These are phyloP conservation scores for Deilephila porcellus DNA, from an alignment of 2,888 invertebrate genomes.

Conservation along the genomic window DNA sequence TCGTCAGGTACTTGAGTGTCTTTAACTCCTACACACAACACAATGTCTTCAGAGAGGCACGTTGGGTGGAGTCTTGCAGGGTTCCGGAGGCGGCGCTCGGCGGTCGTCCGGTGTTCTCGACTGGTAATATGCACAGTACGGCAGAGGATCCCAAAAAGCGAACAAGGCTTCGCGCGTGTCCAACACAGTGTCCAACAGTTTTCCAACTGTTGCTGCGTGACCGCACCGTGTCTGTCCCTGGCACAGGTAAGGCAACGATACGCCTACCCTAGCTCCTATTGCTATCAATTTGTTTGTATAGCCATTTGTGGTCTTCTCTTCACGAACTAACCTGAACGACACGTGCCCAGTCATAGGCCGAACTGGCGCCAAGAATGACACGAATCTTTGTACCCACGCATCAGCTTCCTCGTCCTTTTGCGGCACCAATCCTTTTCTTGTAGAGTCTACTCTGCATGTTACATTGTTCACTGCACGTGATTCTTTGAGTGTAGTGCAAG, in stretches of 20 bases:
- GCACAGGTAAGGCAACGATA: constrained; percentile 92
- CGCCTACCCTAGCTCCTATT: constrained; percentile 89
- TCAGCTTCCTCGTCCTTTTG: constrained; percentile 88
- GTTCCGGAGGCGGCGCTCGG: constrained; percentile 80
- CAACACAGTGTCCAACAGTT: constrained; percentile 87
- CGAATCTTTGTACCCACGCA: constrained; percentile 89
- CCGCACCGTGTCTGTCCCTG: constrained; percentile 88
- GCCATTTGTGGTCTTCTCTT: constrained; percentile 81
- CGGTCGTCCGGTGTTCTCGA: constrained; percentile 87
- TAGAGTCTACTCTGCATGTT: constrained; percentile 89
- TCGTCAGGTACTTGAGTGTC: constrained; percentile 82
- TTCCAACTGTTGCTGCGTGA: constrained; percentile 86
- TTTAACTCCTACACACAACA: constrained; percentile 59
- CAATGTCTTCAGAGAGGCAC: constrained; percentile 71
- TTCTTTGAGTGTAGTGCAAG: constrained; percentile 92
- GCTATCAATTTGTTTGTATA: constrained; percentile 68
- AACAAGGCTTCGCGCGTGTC: constrained; percentile 93
- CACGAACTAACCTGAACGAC: constrained; percentile 90
- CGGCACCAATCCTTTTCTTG: constrained; percentile 88
- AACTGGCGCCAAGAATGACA: constrained; percentile 86
- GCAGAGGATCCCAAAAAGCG: constrained; percentile 93
- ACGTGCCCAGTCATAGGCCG: constrained; percentile 91
- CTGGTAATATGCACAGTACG: constrained; percentile 94
- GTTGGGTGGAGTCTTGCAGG: constrained; percentile 82
- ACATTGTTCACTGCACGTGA: constrained; percentile 92